phyloP scores from a whole-genome alignment of 2,113 vertebrate genomes.

The Cromileptes altivelis region DNA sequence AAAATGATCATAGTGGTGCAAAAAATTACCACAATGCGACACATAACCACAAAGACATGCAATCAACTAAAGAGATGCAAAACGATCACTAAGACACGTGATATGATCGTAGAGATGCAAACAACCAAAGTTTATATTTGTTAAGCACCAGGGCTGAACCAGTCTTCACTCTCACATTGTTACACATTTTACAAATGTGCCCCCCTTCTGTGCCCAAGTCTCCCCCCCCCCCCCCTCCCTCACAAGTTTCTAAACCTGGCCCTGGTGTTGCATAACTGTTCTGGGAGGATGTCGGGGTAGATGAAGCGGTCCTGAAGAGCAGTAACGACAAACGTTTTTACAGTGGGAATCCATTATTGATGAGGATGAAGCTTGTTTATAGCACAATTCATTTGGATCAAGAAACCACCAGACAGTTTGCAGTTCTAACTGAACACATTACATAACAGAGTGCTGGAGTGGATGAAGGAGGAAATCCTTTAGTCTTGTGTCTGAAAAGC shows the following conservation, averaged over 20 bases:
- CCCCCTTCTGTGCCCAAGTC: background rate
- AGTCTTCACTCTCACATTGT: background rate
- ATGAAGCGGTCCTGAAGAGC: slow-evolving; percentile 25
- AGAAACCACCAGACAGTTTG: slow-evolving; percentile 25
- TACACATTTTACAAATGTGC: background rate
- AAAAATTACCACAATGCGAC: background rate
- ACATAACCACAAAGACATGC: background rate
- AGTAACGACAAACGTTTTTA: slow-evolving; percentile 30
- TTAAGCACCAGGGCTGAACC: background rate
- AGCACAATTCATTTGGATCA: slow-evolving; percentile 55
- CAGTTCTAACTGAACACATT: slow-evolving; percentile 39
- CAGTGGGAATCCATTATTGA: slow-evolving; percentile 65
- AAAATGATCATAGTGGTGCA: background rate
- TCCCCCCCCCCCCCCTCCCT: background rate
- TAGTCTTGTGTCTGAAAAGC: slow-evolving; percentile 42
- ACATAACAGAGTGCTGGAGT: slow-evolving; percentile 49
- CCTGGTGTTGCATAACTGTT: slow-evolving; percentile 63
- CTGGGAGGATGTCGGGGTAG: slow-evolving; percentile 13
- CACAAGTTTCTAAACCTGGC: background rate
- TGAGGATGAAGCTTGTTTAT: slow-evolving; percentile 53
- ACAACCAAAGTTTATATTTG: background rate
- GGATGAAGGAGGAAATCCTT: slow-evolving; percentile 51
- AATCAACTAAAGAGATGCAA: background rate
- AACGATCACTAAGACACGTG: too few relatives aligned
- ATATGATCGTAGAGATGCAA: background rate